phyloP scores from a whole-genome alignment of 2,113 vertebrate species.

The Petaurus breviceps region DNA sequence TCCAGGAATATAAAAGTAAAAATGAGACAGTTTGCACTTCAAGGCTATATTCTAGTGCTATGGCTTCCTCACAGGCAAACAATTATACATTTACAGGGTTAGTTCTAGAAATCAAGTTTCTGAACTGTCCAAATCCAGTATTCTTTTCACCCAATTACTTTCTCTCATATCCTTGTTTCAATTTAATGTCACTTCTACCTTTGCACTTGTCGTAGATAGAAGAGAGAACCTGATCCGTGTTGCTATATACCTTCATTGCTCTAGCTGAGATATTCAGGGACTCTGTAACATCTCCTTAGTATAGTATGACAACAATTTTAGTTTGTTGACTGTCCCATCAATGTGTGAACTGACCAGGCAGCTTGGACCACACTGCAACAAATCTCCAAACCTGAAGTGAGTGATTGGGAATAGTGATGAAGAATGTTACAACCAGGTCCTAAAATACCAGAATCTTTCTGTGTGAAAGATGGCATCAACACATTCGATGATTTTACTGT shows the following conservation, averaged over 20 bases:
- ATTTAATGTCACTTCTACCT: not conserved
- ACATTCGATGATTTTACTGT: not conserved
- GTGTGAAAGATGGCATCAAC: not conserved
- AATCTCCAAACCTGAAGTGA: not conserved
- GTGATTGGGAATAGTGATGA: not conserved
- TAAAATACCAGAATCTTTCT: not conserved
- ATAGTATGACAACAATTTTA: not conserved
- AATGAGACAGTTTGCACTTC: not conserved
- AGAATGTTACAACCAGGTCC: not conserved
- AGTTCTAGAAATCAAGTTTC: not conserved
- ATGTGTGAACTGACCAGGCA: not conserved
- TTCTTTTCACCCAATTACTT: not conserved
- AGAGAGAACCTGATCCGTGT: not conserved
- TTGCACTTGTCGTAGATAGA: not conserved
- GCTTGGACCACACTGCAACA: not conserved
- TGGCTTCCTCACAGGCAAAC: not conserved
- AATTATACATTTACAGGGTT: not conserved
- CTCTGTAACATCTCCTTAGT: not conserved
- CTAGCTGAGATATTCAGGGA: not conserved
- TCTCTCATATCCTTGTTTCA: not conserved
- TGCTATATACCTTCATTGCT: not conserved
- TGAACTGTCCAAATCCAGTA: not conserved
- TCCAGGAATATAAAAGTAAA: not conserved
- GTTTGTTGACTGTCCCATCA: not conserved
- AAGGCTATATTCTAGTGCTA: not conserved